Base-by-base conservation (phyloP, 2,888 invertebrate genomes). In the Slavum lentiscoides region DNA sequence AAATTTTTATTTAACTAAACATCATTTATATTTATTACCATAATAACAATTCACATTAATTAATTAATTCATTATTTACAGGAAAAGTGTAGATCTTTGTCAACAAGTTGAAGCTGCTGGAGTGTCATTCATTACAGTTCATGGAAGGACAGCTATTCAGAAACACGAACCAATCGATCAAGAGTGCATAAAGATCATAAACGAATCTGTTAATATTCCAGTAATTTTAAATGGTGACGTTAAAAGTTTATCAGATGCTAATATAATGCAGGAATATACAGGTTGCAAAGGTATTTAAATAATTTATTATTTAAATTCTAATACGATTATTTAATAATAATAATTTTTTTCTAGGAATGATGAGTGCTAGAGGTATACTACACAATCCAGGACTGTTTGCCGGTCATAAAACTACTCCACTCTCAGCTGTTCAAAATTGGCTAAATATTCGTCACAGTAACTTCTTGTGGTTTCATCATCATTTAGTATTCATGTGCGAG, bases 401-500 rank as follows among this genome's bases (percentile, higher is more conserved):
- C 84, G 96, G 95, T 2, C 87, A 88, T 82, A 86, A 88, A 5
- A 86, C 85, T 72, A 96, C 97, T 13, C 92, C 96, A 0, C 76
- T 90, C 0, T 88, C 89, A 70, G 97, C 96, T 87, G 87, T 98
- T 1, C 91, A 91, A 86, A 89, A 93, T 80, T 98, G 97, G 97
- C 86, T 94, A 82, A 88, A 91, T 68, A 82, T 82, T 30, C 53
- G 69, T 17, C 82, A 82, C 23, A 64, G 69, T 11, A 88, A 86
- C 74, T 97, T 94, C 86, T 91, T 93, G 84, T 92, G 91, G 85
- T 96, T 98, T 85, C 98, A 98, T 87, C 97, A 98, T 86, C 98
- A 98, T 88, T 89, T 98, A 83, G 94, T 96, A 74, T 97, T 96
- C 86, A 98, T 98, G 98, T 89, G 96, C 85, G 95, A 96, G 85